Base-by-base conservation (phyloP, 2,888 invertebrate species). In the Dascillus cervinus region DNA sequence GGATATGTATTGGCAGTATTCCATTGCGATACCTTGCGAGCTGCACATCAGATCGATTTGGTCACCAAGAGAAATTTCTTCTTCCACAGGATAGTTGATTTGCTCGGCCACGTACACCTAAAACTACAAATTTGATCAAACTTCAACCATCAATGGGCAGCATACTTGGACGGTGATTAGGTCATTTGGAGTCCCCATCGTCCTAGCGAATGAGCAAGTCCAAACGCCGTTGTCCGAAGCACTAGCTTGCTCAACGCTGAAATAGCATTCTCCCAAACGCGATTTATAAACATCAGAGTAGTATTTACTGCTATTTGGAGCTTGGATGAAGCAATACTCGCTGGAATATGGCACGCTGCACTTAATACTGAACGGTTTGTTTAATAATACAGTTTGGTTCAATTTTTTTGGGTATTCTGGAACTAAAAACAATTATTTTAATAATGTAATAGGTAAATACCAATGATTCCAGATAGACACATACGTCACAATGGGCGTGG, bases 341-440 rank as follows among this genome's bases (percentile, higher is more conserved):
- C 41, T 32, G 3, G 35, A 33, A 32, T 40, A 48, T 2, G 43
- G 35, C 4, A 48, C 46, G 15, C 25, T 9, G 11, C 45, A 47
- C 5, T 17, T 13, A 14, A 47, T 36, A 15, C 11, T 14, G 13
- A 44, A 37, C 2, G 25, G 5, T 9, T 37, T 15, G 3, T 25
- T 22, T 13, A 42, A n/a, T 13, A 35, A 25, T 11, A 32, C 26
- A 6, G 26, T 29, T 9, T 36, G 22, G 3, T 15, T 19, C 6
- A 23, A 9, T 13, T 21, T 5, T 22, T 36, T 39, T 4, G 35
- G 12, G 20, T 43, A 39, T 12, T 15, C 20, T n/a, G 25, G 29
- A 23, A 14, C 41, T 43, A 28, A 20, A 34, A 1, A 14, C 15
- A 19, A n/a, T n/a, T 27, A 11, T 11, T n/a, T n/a, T n/a, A n/a